Conservation (phyloP, 2,888 invertebrate species). For the Ceriagrion tenellum region DNA sequence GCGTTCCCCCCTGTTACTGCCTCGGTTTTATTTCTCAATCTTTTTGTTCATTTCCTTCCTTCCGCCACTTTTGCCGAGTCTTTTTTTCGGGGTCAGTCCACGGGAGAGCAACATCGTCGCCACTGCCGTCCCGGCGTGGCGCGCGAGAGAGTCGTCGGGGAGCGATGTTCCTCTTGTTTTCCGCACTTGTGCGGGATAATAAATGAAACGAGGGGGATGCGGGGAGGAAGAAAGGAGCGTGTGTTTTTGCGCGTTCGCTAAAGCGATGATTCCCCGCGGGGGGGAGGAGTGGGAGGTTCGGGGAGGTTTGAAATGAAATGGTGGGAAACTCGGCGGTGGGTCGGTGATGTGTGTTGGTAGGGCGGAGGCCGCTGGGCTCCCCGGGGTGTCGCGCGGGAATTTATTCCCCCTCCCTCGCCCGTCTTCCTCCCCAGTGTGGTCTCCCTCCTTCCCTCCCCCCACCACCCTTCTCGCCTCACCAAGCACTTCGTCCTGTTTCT, state of each 20-base stretch:
- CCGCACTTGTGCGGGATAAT: constrained; percentile 48
- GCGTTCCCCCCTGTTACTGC: background rate
- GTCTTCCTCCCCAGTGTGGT: background rate
- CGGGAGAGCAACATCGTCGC: constrained; percentile 1
- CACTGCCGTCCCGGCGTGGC: background rate
- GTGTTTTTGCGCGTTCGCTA: background rate
- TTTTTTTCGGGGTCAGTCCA: constrained; percentile 63
- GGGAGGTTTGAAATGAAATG: background rate
- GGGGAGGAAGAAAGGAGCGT: background rate
- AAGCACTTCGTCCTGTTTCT: background rate
- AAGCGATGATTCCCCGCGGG: background rate
- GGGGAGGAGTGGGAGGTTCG: background rate
- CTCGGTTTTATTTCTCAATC: background rate
- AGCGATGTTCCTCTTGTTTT: constrained; percentile 52
- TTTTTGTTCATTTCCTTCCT: background rate
- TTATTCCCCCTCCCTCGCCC: background rate
- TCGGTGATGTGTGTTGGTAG: background rate
- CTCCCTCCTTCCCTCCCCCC: background rate
- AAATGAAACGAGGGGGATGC: constrained; percentile 1
- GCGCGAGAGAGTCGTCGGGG: constrained; percentile 2
- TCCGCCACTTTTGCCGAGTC: constrained; percentile 8
- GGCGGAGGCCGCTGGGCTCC: background rate
- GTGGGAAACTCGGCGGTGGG: background rate
- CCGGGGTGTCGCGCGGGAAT: background rate
- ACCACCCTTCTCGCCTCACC: background rate